These are phyloP conservation scores for Leptobrachium ailaonicum DNA, from an alignment of 2,113 vertebrate genomes.

Conservation along the genomic window DNA sequence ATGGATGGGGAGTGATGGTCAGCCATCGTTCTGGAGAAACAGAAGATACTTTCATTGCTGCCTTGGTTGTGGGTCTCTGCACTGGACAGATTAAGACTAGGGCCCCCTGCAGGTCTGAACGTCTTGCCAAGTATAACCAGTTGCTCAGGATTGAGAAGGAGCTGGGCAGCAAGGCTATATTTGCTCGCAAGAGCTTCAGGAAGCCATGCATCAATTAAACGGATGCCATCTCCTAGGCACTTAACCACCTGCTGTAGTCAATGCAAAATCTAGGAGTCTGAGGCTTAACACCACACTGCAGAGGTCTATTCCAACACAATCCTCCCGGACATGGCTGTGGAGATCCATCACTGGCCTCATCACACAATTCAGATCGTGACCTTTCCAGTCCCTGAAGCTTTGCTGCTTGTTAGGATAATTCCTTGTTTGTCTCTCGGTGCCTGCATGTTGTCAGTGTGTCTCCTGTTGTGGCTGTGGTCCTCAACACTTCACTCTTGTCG, in stretches of 20 bases:
- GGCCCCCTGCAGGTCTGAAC: slow-evolving; percentile 93
- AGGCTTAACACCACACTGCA: no score
- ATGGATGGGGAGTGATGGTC: slow-evolving; percentile 95
- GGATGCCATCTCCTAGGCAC: not conserved
- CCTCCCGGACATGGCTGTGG: slow-evolving; percentile 1
- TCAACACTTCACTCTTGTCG: slow-evolving; percentile 23
- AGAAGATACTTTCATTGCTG: slow-evolving; percentile 94
- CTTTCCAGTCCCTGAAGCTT: no score
- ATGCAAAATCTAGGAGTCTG: no score
- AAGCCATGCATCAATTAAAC: slow-evolving; percentile 78
- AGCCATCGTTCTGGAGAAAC: slow-evolving; percentile 63
- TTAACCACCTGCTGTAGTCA: no score
- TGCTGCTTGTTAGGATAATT: slow-evolving; percentile 28
- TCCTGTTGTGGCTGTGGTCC: slow-evolving; percentile 40
- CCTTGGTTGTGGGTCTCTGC: slow-evolving; percentile 92
- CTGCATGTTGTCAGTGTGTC: not conserved
- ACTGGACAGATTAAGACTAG: slow-evolving; percentile 98
- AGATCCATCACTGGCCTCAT: slow-evolving; percentile 1
- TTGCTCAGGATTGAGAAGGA: slow-evolving; percentile 98
- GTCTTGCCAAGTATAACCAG: slow-evolving; percentile 96
- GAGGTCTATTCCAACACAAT: not conserved
- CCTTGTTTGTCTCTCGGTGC: slow-evolving; percentile 25
- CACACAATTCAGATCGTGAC: not conserved
- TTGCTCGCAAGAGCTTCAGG: slow-evolving; percentile 91
- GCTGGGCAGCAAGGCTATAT: slow-evolving; percentile 89